phyloP scores from a whole-genome alignment of 2,113 vertebrate genomes.

The Pygoscelis adeliae region DNA sequence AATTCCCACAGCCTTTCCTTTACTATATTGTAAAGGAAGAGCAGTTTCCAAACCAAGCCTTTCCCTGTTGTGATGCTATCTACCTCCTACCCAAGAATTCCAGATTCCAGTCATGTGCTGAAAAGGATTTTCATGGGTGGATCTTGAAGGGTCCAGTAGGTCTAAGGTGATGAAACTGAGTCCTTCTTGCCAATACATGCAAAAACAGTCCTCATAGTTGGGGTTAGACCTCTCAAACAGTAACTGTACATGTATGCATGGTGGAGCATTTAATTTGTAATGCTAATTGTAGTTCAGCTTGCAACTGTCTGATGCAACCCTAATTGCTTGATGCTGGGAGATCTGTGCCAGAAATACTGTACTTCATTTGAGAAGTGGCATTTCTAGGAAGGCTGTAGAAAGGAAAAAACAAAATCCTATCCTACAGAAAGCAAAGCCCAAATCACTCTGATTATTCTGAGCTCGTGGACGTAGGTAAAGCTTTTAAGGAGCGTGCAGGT shows the following conservation, averaged over 20 bases:
- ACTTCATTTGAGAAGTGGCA: background rate
- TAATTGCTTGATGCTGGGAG: constrained; percentile 20
- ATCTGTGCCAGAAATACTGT: background rate
- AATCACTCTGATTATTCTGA: background rate
- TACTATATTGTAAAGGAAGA: background rate
- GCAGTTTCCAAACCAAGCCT: background rate
- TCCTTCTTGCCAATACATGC: background rate
- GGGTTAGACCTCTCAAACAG: background rate
- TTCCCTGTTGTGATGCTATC: background rate
- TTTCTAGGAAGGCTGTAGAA: constrained; percentile 9
- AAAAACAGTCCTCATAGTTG: background rate
- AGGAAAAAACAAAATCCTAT: background rate
- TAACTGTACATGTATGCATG: background rate
- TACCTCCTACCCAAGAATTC: background rate
- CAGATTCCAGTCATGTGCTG: background rate
- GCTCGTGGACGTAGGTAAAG: background rate
- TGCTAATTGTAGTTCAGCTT: constrained; percentile 10
- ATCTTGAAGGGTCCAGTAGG: background rate
- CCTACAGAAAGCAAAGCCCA: background rate
- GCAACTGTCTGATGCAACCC: constrained; percentile 6
- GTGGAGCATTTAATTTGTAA: constrained; percentile 23
- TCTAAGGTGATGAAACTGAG: background rate
- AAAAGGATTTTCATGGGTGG: background rate
- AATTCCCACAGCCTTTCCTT: background rate
- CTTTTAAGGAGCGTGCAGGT: background rate